Conservation (phyloP, 1,140 invertebrate species). For the Lerema accius region DNA sequence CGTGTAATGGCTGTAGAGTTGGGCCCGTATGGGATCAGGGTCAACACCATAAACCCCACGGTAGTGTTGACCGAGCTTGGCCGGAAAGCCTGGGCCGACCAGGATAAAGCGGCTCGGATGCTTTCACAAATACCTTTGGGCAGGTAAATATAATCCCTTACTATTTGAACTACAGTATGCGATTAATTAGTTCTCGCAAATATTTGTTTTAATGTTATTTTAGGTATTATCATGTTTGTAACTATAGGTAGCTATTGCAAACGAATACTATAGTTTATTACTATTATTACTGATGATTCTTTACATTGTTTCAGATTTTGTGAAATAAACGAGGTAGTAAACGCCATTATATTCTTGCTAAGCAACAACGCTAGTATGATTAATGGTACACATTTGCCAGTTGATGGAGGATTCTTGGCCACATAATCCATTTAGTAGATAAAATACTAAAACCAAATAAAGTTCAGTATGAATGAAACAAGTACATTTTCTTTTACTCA, state of each 20-base stretch:
- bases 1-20: constrained; percentile 93
- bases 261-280: no score
- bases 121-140: constrained; percentile 91
- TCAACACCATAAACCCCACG: constrained; percentile 95
- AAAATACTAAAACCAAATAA: no score
- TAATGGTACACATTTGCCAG: constrained; percentile 88
- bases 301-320: constrained; percentile 80
- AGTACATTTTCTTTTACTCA: constrained; percentile 64
- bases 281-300: no score
- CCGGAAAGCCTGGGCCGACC: constrained; percentile 90
- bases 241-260: no score
- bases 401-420: constrained; percentile 91
- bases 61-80: constrained; percentile 95
- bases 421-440: no score
- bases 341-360: constrained; percentile 90
- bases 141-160: constrained; percentile 53
- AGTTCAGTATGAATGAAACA: constrained; percentile 41
- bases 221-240: no score
- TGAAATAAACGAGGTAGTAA: constrained; percentile 92
- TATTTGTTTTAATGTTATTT: no score
- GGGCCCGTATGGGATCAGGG: constrained; percentile 92
- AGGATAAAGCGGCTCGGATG: constrained; percentile 87
- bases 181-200: no score
- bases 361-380: constrained; percentile 93
- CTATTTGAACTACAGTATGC: background rate